Base-by-base conservation (phyloP, 92 coral and sea anemone genomes). In the Ricordea florida region DNA sequence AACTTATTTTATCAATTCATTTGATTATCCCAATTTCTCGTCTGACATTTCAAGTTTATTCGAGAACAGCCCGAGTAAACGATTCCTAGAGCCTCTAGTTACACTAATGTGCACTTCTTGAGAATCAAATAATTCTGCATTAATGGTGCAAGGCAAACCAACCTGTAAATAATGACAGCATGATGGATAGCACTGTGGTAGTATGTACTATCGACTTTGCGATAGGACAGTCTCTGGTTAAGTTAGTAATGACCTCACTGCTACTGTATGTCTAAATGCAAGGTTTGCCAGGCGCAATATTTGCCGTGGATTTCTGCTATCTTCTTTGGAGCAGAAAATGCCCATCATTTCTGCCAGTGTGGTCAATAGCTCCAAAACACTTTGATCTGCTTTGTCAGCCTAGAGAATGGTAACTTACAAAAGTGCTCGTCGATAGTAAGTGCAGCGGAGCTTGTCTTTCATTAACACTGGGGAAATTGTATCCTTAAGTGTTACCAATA, bases 311-410 rank as follows among this genome's bases (percentile, higher is more conserved):
- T 20, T 51, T 17, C 65, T 33, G 13, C 41, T n/a, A 3, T 30
- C 64, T 32, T 69, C 77, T 49, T 38, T 69, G 31, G 48, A 46
- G 52, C 52, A 69, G 28, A 69, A 69, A 28, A 50, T 17, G 2
- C 77, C 77, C 64, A 69, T 52, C 77, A 69, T 69, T 52, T 69
- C 65, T 6, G 77, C 11, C 25, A 69, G 33, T 59, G 64, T 51
- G 18, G 57, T 22, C 11, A 69, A 50, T 18, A 69, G 45, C 48
- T 69, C 77, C 64, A 51, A 49, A 15, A 51, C 77, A n/a, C n/a
- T n/a, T n/a, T 31, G 31, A 29, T 69, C 62, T 34, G 63, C 47
- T 69, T 51, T 27, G 63, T 35, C 11, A 69, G 77, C 34, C 16
- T 11, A 40, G 46, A 33, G 44, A 30, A 69, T 49, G 63, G 77